Base-by-base conservation (phyloP, 2,888 invertebrate species). In the Linnaemya vulpina region DNA sequence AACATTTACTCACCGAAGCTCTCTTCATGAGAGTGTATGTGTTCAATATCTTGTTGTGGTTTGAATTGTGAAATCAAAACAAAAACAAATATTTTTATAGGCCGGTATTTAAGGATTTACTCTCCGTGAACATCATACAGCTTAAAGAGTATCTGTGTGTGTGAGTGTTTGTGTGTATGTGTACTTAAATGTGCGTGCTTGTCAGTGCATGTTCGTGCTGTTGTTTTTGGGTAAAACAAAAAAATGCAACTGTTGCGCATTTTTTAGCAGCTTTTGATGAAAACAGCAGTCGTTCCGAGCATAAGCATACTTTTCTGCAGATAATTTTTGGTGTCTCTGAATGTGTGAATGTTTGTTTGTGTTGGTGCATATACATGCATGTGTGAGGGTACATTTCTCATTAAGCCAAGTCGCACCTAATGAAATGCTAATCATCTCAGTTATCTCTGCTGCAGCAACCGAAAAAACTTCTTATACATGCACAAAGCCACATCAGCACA, bases 161-260 rank as follows among this genome's bases (percentile, higher is more conserved):
- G 43, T 46, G 25, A 3, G 38, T 78, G 60, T 62, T 68, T 55
- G 53, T 63, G n/a, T n/a, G n/a, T n/a, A 11, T 71, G 63, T 71
- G 63, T 65, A 76, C 46, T 51, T 35, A 53, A 53, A 78, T 82
- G 43, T 46, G 25, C 9, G 38, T 78, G 60, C 62, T 68, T 55
- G 53, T 63, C 70, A 76, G 17, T 83, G 74, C 51, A 53, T 38
- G 38, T 51, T 62, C 49, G 43, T 30, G 49, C 63, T 58, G 22
- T 77, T 40, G 43, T 71, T 51, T 51, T 51, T 75, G 46, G 53
- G 20, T 55, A 65, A 67, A 80, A 74, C 65, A 77, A 73, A 82
- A 73, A 82, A 85, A 86, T 87, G 87, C 88, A 88, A 88, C 88
- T 87, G 88, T 88, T 88, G 88, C 88, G 87, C 88, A 86, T 87